Base-by-base conservation (phyloP, 2,113 vertebrate species). In the Mirza zaza region DNA sequence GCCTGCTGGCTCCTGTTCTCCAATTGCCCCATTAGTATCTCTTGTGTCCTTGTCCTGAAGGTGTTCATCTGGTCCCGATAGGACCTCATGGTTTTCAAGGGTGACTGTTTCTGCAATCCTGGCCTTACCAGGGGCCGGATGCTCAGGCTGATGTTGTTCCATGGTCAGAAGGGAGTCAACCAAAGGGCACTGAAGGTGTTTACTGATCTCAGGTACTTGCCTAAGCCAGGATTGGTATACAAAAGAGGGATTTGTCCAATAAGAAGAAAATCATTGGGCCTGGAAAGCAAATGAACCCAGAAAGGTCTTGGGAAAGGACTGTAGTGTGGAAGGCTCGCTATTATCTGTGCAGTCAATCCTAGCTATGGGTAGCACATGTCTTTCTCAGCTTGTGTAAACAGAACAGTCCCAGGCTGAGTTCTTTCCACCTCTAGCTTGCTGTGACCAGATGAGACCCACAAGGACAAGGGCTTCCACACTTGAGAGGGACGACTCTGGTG, bases 101-200 rank as follows among this genome's bases (percentile, higher is more conserved):
- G 57, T 77, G 68, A 27, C 93, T 3, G 23, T 61, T n/a, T 96
- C 97, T 34, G 55, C 32, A 77, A 20, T 81, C 25, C 8, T 17
- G 45, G 79, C 52, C 59, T 91, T 18, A 32, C 12, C 55, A 13
- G 76, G 20, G 48, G 55, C 52, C 13, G 36, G 39, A 18, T 42
- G 34, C 57, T 95, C 96, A 25, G 65, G 50, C 1, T 76, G 81
- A 42, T 42, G 76, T 21, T 63, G 80, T 34, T 97, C 97, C 98
- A 98, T 98, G 42, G 42, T 63, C 27, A 36, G 63, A n/a, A 75
- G 11, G 61, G 15, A 57, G 42, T 59, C 36, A 18, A 27, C 14
- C 6, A 48, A 70, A 23, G 50, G 50, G 11, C 25, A 52, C 50
- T 8, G 45, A 57, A 68, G 63, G 34, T 14, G 27, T 83, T 79